Evolutionary conservation across 2,888 invertebrate species (phyloP).

Genomic region (Erynnis tages): DNA sequence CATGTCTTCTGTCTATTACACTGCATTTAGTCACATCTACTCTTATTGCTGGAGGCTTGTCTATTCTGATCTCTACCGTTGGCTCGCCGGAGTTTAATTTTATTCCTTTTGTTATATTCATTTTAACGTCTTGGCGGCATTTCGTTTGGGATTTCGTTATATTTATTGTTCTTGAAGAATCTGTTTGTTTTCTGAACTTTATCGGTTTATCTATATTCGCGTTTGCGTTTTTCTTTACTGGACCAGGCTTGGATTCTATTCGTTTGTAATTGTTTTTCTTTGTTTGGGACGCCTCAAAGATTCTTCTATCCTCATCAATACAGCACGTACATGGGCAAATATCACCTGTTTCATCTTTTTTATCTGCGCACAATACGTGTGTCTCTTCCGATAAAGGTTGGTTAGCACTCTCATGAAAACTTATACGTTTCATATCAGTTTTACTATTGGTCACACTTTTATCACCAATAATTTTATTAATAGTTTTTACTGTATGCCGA

Average conservation of each 20-base stretch:
- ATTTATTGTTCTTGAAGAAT: neutral
- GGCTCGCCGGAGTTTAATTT: conserved; percentile 31
- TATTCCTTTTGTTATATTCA: conserved; percentile 8
- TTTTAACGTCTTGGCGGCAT: conserved; percentile 28
- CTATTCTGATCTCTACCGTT: conserved; percentile 47
- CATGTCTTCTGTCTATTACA: conserved; percentile 18
- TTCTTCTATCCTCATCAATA: neutral
- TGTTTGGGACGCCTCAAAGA: neutral
- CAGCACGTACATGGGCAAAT: conserved; percentile 3
- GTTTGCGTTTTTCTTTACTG: neutral
- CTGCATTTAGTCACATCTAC: conserved; percentile 36
- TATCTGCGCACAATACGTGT: neutral
- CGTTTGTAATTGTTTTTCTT: conserved; percentile 23
- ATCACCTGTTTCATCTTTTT: neutral
- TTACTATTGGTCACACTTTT: conserved; percentile 7
- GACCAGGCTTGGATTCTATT: neutral
- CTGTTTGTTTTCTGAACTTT: neutral
- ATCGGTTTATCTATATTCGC: neutral
- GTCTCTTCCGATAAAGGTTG: neutral
- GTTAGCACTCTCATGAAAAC: neutral
- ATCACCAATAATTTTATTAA: conserved; percentile 5
- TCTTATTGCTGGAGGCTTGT: conserved; percentile 39
- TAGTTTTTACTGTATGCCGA: neutral
- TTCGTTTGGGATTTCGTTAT: conserved; percentile 2
- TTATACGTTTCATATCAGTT: neutral